These are phyloP conservation scores for Carcharodon carcharias DNA, from an alignment of 2,797 vertebrate species.

Conservation along the genomic window DNA sequence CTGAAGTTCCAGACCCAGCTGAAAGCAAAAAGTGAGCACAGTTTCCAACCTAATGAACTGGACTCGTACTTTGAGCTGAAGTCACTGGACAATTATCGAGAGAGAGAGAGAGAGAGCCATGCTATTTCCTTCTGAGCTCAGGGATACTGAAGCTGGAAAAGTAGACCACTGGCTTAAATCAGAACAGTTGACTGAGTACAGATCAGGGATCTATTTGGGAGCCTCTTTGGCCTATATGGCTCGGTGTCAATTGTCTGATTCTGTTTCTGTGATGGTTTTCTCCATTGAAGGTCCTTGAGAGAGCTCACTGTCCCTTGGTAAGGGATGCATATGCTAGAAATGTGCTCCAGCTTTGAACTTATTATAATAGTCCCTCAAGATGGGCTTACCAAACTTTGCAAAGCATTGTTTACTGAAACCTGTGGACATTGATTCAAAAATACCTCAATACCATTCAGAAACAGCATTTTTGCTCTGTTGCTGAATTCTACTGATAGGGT, in stretches of 20 bases:
- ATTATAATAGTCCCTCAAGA: not conserved
- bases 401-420: slow-evolving; percentile 17
- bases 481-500: not conserved
- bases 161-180: not conserved
- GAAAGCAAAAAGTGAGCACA: not conserved
- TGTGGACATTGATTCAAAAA: not conserved
- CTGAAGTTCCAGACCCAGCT: no score
- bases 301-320: not conserved
- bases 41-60: not conserved
- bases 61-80: not conserved
- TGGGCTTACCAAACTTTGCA: not conserved
- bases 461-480: not conserved
- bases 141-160: not conserved
- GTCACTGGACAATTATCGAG: not conserved
- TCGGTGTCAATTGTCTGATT: not conserved
- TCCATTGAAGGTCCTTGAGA: not conserved
- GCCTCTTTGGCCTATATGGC: no score
- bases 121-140: not conserved
- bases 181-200: not conserved
- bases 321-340: no score
- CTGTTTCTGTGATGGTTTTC: not conserved
- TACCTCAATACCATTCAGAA: not conserved
- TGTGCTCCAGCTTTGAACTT: not conserved
- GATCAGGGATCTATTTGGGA: not conserved
- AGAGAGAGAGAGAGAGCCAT: not conserved